These are phyloP conservation scores for Meloe dianella DNA, from an alignment of 2,888 invertebrate genomes.

Conservation along the genomic window DNA sequence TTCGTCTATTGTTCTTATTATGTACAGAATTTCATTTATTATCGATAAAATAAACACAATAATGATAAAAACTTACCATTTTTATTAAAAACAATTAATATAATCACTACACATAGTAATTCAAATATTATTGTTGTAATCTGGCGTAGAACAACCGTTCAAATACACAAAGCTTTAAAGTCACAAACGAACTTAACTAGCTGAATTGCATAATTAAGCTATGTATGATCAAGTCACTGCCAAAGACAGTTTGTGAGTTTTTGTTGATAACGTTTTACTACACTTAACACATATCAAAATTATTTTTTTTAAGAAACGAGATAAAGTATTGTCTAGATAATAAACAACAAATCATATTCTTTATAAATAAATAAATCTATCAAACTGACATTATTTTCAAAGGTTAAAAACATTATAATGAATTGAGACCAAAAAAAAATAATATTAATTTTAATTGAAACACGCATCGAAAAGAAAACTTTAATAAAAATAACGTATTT, in stretches of 20 bases:
- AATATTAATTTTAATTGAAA: background rate
- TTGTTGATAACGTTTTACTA: slow-evolving; percentile 10
- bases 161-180: slow-evolving; percentile 16
- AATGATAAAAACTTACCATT: slow-evolving; percentile 19
- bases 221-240: slow-evolving; percentile 25
- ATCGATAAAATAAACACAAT: slow-evolving; percentile 1
- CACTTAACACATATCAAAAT: slow-evolving; percentile 1
- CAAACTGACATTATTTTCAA: background rate
- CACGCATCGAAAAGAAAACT: background rate
- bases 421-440: background rate
- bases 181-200: slow-evolving; percentile 42
- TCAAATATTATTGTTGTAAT: slow-evolving; percentile 19
- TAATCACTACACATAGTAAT: slow-evolving; percentile 9
- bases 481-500: background rate
- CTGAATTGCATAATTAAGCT: slow-evolving; percentile 47
- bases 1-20: background rate
- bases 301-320: background rate
- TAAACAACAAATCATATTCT: slow-evolving; percentile 9
- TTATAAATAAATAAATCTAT: background rate
- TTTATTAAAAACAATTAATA: slow-evolving; percentile 14
- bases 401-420: background rate
- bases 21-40: background rate
- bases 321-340: slow-evolving; percentile 13
- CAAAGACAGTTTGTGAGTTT: slow-evolving; percentile 27
- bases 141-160: slow-evolving; percentile 19